These are phyloP conservation scores for Brachypalpus laphriformis DNA, from an alignment of 2,888 invertebrate species.

Conservation along the genomic window DNA sequence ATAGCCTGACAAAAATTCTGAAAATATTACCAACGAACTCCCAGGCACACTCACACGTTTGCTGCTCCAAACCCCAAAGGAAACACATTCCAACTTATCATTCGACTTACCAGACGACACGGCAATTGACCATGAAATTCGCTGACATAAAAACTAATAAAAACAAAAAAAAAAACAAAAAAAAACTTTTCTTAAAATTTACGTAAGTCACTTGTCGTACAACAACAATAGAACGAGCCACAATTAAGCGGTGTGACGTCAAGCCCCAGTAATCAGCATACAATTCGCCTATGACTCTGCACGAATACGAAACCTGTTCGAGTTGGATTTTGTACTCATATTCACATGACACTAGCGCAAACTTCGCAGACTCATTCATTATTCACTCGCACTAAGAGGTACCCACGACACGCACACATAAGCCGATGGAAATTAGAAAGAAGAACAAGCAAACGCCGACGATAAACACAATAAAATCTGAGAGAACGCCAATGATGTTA, in stretches of 20 bases:
- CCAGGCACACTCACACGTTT: neutral
- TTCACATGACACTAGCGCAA: neutral
- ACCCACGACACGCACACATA: neutral
- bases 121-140: conserved; percentile 25
- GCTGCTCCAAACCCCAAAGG: neutral
- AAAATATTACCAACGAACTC: neutral
- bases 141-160: conserved; percentile 6
- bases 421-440: neutral
- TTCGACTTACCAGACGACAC: neutral
- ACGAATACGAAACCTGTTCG: neutral
- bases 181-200: neutral
- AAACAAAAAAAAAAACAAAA: neutral
- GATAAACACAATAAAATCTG: conserved; percentile 15
- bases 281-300: neutral
- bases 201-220: conserved; percentile 1
- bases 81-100: neutral
- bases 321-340: conserved; percentile 5
- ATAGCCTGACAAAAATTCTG: neutral
- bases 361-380: neutral
- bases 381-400: neutral
- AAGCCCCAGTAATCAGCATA: conserved; percentile 10
- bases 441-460: neutral
- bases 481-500: conserved; percentile 3
- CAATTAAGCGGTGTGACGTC: conserved; percentile 29
- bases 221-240: neutral